A percentile compares a stretch with the other conserved stretches of the same genome.
phyloP scores from a whole-genome alignment of 2,113 vertebrate species.

The Coracopsis vasa region DNA sequence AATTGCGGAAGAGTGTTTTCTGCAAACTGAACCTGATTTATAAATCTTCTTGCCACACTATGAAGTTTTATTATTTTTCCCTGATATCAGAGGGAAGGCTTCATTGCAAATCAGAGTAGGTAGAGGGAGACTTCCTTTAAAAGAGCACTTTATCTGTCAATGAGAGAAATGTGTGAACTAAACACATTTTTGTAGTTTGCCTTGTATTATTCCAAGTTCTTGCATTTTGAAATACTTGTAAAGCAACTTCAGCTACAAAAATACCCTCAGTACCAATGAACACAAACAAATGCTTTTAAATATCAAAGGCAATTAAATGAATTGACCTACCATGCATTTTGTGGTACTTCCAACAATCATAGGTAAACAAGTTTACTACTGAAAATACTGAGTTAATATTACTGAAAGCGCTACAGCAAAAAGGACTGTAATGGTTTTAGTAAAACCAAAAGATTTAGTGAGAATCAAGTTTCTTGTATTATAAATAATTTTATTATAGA shows the following conservation, averaged over 20 bases:
- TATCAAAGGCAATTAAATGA: not conserved
- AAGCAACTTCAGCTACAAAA: not conserved
- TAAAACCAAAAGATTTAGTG: not conserved
- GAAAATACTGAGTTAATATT: not conserved
- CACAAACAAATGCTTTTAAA: not conserved
- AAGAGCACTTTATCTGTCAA: not conserved
- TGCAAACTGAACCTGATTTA: not conserved
- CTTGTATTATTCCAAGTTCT: not conserved
- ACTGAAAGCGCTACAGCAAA: not conserved
- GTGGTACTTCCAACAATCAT: not conserved
- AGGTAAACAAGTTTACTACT: not conserved
- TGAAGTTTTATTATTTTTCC: not conserved
- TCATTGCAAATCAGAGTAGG: not conserved
- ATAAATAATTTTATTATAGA: not conserved
- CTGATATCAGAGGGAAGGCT: not conserved
- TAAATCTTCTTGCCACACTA: not conserved
- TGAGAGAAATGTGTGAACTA: not conserved
- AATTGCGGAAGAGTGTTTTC: not conserved
- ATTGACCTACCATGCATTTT: not conserved
- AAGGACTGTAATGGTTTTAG: not conserved
- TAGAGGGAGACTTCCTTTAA: not conserved
- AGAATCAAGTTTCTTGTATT: not conserved
- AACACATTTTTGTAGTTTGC: not conserved
- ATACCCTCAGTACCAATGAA: not conserved
- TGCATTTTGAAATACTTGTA: not conserved